Conservation (phyloP, 2,113 vertebrate genomes). For the Microtus richardsoni region DNA sequence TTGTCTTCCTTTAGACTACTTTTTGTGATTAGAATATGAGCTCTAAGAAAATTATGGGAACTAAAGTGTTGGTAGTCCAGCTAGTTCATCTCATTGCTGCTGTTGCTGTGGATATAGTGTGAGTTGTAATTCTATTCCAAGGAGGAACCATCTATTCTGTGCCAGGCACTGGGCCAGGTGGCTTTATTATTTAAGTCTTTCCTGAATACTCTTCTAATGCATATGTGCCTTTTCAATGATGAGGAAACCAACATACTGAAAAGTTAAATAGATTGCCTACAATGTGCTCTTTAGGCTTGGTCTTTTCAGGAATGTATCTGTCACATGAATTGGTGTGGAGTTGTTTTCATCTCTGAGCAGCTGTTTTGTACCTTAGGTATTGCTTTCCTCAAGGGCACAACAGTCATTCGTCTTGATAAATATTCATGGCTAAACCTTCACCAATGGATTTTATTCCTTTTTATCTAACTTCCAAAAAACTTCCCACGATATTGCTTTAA, state of each 20-base stretch:
- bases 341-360: neutral
- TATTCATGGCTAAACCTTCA: neutral
- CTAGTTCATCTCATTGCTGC: neutral
- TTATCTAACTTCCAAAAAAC: neutral
- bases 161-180: neutral
- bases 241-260: neutral
- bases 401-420: conserved; percentile 21
- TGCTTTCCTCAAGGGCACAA: neutral
- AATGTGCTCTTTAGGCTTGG: conserved; percentile 39
- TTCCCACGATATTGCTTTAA: conserved; percentile 26
- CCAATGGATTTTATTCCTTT: conserved; percentile 12
- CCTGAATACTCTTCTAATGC: neutral
- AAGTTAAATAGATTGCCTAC: neutral
- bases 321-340: neutral
- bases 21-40: neutral
- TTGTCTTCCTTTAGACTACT: neutral
- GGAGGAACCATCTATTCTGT: neutral
- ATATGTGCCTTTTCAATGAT: neutral
- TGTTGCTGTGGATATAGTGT: neutral
- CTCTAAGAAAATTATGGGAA: neutral
- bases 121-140: conserved; percentile 19
- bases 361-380: neutral
- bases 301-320: conserved; percentile 43
- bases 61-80: conserved; percentile 19
- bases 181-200: conserved; percentile 14